Conservation (phyloP, 2,888 invertebrate genomes). For the Synanthedon vespiformis region DNA sequence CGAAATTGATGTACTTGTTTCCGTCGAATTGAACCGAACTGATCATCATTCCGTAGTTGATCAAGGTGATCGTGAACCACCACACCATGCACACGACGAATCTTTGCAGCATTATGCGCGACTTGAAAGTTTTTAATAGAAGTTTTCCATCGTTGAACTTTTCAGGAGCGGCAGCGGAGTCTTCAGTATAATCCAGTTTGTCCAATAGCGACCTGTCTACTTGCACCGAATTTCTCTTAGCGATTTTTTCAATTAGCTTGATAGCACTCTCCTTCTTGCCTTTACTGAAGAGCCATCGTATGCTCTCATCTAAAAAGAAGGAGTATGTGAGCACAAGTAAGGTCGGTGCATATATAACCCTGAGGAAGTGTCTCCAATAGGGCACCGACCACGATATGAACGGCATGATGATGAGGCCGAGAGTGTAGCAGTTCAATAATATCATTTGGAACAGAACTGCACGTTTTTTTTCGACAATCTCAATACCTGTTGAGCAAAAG, state of each 20-base stretch:
- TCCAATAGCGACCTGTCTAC: constrained; percentile 33
- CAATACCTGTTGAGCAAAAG: constrained; percentile 35
- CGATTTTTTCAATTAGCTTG: constrained; percentile 45
- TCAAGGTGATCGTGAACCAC: constrained; percentile 61
- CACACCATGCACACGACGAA: constrained; percentile 55
- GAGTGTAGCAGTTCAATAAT: constrained; percentile 52
- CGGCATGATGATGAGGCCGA: constrained; percentile 51
- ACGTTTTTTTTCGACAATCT: constrained; percentile 53
- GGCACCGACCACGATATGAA: constrained; percentile 55
- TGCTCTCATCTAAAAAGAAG: constrained; percentile 55
- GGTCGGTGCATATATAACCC: constrained; percentile 55
- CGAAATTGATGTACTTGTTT: constrained; percentile 58
- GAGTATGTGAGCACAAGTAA: constrained; percentile 47
- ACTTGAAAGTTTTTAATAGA: constrained; percentile 49
- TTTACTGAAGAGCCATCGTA: constrained; percentile 59
- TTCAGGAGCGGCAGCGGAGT: constrained; percentile 18
- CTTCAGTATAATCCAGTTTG: constrained; percentile 39
- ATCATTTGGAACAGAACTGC: constrained; percentile 57
- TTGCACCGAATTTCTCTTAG: constrained; percentile 38
- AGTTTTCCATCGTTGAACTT: constrained; percentile 35
- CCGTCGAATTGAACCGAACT: constrained; percentile 56
- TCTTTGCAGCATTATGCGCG: constrained; percentile 51
- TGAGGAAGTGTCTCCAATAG: constrained; percentile 54
- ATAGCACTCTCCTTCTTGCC: constrained; percentile 42
- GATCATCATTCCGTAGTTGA: constrained; percentile 66